Evolutionary conservation across 2,113 vertebrate genomes (phyloP).

Genomic region (Eptatretus burgeri): DNA sequence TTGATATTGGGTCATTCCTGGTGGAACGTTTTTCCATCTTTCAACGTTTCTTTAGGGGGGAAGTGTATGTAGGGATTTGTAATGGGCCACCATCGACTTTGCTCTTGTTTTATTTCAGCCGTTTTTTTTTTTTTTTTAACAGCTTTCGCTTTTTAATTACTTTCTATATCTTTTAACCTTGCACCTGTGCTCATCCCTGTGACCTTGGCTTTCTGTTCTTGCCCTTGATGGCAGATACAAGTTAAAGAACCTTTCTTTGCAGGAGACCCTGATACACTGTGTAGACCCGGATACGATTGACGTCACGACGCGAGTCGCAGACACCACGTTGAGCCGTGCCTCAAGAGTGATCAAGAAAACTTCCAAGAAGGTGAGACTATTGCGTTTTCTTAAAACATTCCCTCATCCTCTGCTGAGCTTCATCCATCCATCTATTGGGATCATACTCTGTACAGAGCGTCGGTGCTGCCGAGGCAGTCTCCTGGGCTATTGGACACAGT

Average conservation of each 20-base stretch:
- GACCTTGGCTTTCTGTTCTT: background rate
- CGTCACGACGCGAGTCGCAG: background rate
- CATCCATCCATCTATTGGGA: too few relatives aligned
- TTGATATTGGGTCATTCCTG: too few relatives aligned
- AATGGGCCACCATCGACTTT: background rate
- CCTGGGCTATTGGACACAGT: too few relatives aligned
- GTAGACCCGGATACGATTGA: background rate
- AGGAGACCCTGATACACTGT: background rate
- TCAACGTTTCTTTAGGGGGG: too few relatives aligned
- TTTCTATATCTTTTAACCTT: background rate
- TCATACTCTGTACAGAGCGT: too few relatives aligned
- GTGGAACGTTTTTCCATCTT: too few relatives aligned
- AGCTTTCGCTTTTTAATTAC: background rate
- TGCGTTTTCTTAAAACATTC: too few relatives aligned
- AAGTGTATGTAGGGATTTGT: background rate
- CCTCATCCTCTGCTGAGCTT: too few relatives aligned
- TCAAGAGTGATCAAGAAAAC: background rate
- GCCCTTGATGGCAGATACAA: background rate
- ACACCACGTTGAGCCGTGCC: slow-evolving; percentile 1
- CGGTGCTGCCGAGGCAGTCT: too few relatives aligned
- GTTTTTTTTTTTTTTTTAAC: background rate
- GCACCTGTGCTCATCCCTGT: background rate
- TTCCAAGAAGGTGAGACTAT: background rate
- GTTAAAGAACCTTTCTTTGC: background rate
- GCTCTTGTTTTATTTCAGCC: background rate